Base-by-base conservation (phyloP, 2,888 invertebrate genomes). In the Troides oblongomaculatus region DNA sequence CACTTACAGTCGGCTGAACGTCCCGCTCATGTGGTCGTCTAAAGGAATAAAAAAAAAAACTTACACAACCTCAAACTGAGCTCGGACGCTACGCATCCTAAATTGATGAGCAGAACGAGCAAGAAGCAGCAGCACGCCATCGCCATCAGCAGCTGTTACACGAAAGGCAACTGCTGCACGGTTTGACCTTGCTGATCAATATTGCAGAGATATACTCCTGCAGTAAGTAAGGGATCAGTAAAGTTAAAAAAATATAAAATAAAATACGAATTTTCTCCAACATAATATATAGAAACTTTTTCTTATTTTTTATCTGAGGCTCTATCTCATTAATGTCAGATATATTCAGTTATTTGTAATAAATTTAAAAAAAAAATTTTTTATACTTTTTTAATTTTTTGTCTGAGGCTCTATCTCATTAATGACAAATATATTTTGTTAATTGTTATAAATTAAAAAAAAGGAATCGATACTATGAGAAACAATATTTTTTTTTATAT, bases 201-300 rank as follows among this genome's bases (percentile, higher is more conserved):
- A 92, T 91, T 0, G 85, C 84, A 0, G 92, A 84, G 74, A 92
- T 92, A 59, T 86, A 92, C 77, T 92, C 92, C 74, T 92, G 92
- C 2, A 92, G 73, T 39, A 92, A 77, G 79, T 86, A 92, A 0
- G 92, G 92, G 63, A 92, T 88, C 7, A 92, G 79, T 18, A 92
- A 66, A 3, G 89, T 81, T 56, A 92, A 68, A 23, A 88, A 82
- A 62, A 92, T 72, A 69, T 92, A 92, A 79, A 92, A 92, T 70
- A 92, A 67, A 12, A 88, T 85, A 72, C 91, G 80, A 56, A 91
- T 74, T 80, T 89, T 92, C 65, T 91, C 90, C 57, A 88, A 85
- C 92, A 84, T 84, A 74, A 85, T 72, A 67, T 46, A 50, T 17
- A 50, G 2, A 8, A 50, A 50, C 50, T 58, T 58, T 23, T 30